Base-by-base conservation (phyloP, 2,888 invertebrate genomes). In the Pseudanteris insignis region DNA sequence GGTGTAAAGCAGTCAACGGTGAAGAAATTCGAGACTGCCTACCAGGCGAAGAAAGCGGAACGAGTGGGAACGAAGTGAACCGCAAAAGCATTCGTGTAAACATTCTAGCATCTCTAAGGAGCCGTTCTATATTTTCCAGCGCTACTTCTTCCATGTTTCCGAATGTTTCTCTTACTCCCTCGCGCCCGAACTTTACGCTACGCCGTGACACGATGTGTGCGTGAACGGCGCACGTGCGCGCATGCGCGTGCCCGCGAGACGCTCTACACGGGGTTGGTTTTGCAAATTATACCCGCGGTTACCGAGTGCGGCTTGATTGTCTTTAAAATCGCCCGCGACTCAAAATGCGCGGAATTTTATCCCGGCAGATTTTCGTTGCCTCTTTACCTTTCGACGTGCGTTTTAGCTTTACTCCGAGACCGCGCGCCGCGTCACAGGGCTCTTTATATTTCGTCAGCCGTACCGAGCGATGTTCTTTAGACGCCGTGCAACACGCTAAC, bases 61-160 rank as follows among this genome's bases (percentile, higher is more conserved):
- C 38, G 46, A 51, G 21, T 33, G 32, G 32, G 40, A 37, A 34
- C 33, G 48, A 46, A 61, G 58, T 65, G 61, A 67, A 64, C 63
- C 64, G 58, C 64, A 57, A 64, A 63, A 62, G 65, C 65, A 65
- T 55, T 55, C 57, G 53, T 53, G 64, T 68, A 65, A 70, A 70
- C 67, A 68, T 65, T 67, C 59, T 61, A 50, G 63, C 58, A 61
- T 59, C 57, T 51, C 46, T 47, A 47, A 57, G 55, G 57, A 50
- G 47, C 32, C 46, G 47, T 51, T 51, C 51, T 62, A 51, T 57
- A 62, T 51, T 55, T 50, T 40, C 50, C 34, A 38, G 46, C 34
- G 33, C 48, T 34, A 54, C 54, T 61, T 61, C 33, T 50, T 29
- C 48, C 50, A 50, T 61, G 54, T 48, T 60, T 60, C 59, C 25